Percentiles rank a stretch among this genome's conserved stretches.
phyloP scores from a whole-genome alignment of 2,113 vertebrate species.

The Gobius niger region DNA sequence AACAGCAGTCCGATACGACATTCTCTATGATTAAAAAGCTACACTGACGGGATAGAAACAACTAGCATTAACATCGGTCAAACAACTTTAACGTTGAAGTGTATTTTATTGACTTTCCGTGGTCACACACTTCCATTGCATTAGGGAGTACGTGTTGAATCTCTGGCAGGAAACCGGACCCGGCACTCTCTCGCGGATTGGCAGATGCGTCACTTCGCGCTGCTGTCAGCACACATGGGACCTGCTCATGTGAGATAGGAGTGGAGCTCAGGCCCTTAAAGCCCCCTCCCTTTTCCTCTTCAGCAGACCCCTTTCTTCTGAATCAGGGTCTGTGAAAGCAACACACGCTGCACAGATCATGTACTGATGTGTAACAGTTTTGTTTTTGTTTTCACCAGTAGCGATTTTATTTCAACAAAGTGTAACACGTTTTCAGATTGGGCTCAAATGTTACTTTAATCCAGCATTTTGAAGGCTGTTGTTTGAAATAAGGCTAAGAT shows the following conservation, averaged over 20 bases:
- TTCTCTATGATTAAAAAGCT: too few relatives aligned
- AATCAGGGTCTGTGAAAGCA: neutral
- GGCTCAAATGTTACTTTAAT: too few relatives aligned
- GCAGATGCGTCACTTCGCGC: neutral
- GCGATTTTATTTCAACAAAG: too few relatives aligned
- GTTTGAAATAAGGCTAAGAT: too few relatives aligned
- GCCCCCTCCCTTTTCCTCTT: constrained; percentile 5
- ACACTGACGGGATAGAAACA: too few relatives aligned
- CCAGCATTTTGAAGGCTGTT: too few relatives aligned
- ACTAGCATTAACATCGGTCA: too few relatives aligned
- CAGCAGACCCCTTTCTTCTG: constrained; percentile 25
- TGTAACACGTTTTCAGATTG: too few relatives aligned
- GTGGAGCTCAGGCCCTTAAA: neutral
- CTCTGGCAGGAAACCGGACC: neutral
- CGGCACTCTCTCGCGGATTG: neutral
- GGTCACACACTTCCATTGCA: neutral
- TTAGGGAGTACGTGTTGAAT: neutral
- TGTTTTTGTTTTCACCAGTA: neutral
- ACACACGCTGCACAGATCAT: neutral
- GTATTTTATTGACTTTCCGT: too few relatives aligned
- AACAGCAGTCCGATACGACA: too few relatives aligned
- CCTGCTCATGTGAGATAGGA: neutral
- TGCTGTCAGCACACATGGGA: constrained; percentile 5
- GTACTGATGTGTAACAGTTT: neutral
- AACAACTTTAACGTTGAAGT: too few relatives aligned